phyloP scores from a whole-genome alignment of 1,140 invertebrate species.

The Telenomus remus region DNA sequence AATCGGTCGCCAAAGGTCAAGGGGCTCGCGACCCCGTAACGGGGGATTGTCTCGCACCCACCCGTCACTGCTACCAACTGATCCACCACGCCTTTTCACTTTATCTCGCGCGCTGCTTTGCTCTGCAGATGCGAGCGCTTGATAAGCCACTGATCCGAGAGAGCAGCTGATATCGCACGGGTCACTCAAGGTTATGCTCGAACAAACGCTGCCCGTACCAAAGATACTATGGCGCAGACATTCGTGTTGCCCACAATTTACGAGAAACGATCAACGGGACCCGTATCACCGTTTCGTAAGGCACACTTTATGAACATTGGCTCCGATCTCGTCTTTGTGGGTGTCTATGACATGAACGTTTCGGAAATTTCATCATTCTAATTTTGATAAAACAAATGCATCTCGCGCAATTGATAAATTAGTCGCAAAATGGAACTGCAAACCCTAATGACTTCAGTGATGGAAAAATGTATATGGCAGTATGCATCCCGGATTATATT shows the following conservation, averaged over 20 bases:
- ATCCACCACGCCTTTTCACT: slow-evolving; percentile 74
- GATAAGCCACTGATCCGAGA: slow-evolving; percentile 46
- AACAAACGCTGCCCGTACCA: slow-evolving; percentile 49
- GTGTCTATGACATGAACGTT: too few relatives aligned
- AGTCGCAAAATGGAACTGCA: too few relatives aligned
- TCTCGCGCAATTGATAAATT: too few relatives aligned
- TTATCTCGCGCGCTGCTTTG: slow-evolving; percentile 61
- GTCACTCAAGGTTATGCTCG: slow-evolving; percentile 62
- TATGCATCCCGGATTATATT: too few relatives aligned
- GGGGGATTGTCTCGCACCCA: slow-evolving; percentile 62
- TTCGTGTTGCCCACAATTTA: slow-evolving; percentile 38
- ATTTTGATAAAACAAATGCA: too few relatives aligned
- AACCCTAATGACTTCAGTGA: too few relatives aligned
- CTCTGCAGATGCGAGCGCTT: slow-evolving; percentile 44
- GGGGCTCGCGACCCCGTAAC: slow-evolving; percentile 62
- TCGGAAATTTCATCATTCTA: too few relatives aligned
- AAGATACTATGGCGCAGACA: slow-evolving; percentile 28
- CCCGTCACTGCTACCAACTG: slow-evolving; percentile 65
- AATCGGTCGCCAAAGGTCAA: slow-evolving; percentile 56
- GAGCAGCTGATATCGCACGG: slow-evolving; percentile 35
- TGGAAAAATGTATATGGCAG: too few relatives aligned
- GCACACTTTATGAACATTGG: slow-evolving; percentile 16
- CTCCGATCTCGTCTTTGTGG: background rate
- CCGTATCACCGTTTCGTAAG: slow-evolving; percentile 26
- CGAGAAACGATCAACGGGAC: slow-evolving; percentile 39